A percentile compares a stretch with the other conserved stretches of the same genome.
Conservation (phyloP, 2,888 invertebrate genomes). For the Drosophila prolongata region DNA sequence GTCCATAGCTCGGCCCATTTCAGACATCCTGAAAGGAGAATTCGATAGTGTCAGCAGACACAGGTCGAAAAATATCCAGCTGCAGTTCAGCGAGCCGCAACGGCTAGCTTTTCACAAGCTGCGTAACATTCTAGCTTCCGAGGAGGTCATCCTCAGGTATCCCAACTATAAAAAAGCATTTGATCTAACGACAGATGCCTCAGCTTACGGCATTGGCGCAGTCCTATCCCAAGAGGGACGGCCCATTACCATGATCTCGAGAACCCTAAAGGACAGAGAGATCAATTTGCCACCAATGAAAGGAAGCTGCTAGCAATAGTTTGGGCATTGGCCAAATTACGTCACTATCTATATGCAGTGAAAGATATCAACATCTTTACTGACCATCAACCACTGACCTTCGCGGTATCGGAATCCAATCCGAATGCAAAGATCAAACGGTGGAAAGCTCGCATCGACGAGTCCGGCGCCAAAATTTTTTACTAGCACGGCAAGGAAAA, state of each 20-base stretch:
- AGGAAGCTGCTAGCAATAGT: not conserved
- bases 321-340: not conserved
- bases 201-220: not conserved
- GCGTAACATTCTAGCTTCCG: not conserved
- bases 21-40: not conserved
- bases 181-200: too few species aligned
- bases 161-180: not conserved
- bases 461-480: not conserved
- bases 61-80: not conserved
- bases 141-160: not conserved
- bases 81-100: too few species aligned
- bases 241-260: too few species aligned
- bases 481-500: too few species aligned
- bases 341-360: not conserved
- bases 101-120: too few species aligned
- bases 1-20: not conserved
- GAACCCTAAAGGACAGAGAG: not conserved
- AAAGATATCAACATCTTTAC: not conserved
- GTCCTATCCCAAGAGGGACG: too few species aligned
- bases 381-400: not conserved
- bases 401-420: not conserved
- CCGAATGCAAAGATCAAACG: not conserved
- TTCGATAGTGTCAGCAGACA: not conserved
- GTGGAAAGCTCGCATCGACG: not conserved
- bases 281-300: not conserved